phyloP scores from a whole-genome alignment of 2,113 vertebrate species.

The Phoenicopterus ruber region DNA sequence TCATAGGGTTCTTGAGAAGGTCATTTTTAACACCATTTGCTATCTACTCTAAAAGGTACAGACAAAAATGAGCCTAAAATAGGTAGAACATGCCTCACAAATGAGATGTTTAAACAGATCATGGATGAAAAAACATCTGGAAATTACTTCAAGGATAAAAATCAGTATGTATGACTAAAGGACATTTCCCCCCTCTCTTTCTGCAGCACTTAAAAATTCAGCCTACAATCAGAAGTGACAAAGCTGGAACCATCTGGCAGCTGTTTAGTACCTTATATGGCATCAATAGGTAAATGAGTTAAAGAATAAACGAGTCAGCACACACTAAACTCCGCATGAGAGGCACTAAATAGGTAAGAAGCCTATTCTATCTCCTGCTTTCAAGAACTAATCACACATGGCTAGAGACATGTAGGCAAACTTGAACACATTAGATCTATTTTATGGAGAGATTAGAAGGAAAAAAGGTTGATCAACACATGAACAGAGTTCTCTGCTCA shows the following conservation, averaged over 20 bases:
- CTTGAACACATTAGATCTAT: neutral
- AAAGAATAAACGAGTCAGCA: neutral
- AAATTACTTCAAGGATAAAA: neutral
- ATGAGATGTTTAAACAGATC: neutral
- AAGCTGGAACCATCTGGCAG: neutral
- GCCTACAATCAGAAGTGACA: neutral
- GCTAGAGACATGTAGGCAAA: fast-evolving
- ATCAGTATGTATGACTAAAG: neutral
- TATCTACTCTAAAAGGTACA: neutral
- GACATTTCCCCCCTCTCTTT: fast-evolving
- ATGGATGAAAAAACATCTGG: neutral
- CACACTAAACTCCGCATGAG: neutral
- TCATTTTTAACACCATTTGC: neutral
- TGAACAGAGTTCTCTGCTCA: neutral
- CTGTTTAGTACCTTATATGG: neutral
- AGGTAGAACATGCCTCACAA: neutral
- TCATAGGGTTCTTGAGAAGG: neutral
- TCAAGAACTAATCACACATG: neutral
- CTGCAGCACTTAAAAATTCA: neutral
- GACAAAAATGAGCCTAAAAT: neutral
- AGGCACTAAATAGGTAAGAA: neutral
- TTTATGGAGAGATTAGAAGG: neutral
- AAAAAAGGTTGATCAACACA: neutral
- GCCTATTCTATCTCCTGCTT: neutral
- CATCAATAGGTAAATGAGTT: neutral